Evolutionary conservation across 2,797 vertebrate species (phyloP).

Genomic region (Chrysocyon brachyurus): DNA sequence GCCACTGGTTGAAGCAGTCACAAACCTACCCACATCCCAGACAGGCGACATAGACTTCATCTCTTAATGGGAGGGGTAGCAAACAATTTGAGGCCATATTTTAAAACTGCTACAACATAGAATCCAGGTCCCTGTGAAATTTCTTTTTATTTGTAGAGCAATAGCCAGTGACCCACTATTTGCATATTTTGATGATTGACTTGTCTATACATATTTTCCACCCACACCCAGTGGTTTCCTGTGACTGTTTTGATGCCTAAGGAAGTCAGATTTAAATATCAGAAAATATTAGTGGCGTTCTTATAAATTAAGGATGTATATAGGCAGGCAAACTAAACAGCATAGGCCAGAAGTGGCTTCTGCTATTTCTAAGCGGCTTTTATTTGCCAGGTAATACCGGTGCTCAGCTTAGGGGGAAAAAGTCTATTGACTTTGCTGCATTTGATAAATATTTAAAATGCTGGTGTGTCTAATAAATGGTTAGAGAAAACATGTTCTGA

Average conservation of each 20-base stretch:
- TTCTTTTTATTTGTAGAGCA: not conserved
- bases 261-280: slow-evolving; percentile 53
- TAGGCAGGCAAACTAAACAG: slow-evolving; percentile 26
- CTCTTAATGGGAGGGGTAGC: not conserved
- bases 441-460: slow-evolving; percentile 62
- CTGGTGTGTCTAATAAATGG: not conserved
- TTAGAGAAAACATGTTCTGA: slow-evolving; percentile 64
- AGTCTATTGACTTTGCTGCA: slow-evolving; percentile 50
- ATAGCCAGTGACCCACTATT: not conserved
- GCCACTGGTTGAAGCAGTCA: not conserved
- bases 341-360: slow-evolving; percentile 22
- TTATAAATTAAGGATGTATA: slow-evolving; percentile 40
- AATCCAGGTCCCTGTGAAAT: slow-evolving; percentile 28
- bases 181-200: slow-evolving; percentile 40
- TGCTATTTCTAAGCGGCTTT: slow-evolving; percentile 58
- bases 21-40: not conserved
- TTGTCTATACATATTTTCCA: not conserved
- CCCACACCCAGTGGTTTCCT: not conserved
- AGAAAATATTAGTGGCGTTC: slow-evolving; percentile 54
- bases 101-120: slow-evolving; percentile 30
- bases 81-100: slow-evolving; percentile 8
- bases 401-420: not conserved
- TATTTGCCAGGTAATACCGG: slow-evolving; percentile 15
- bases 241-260: slow-evolving; percentile 55
- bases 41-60: not conserved